Evolutionary conservation across 2,888 invertebrate genomes (phyloP), one percentile per base, ranked within the genome.

Genomic region (Macroteleia sp.): DNA sequence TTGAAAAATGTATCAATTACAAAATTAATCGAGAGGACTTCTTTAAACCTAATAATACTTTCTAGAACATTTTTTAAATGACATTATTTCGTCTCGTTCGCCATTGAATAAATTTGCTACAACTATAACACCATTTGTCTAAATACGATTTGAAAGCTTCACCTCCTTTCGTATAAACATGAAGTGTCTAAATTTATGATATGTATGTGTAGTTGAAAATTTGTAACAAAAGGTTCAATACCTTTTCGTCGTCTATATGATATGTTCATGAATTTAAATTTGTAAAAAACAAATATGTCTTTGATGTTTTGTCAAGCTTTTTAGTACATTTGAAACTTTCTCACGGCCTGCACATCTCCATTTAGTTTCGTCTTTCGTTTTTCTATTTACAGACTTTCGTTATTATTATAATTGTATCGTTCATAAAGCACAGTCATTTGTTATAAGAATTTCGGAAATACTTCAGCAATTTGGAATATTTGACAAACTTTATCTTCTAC

Each of bases 31-130:
- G 32, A 42, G n/a, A 32, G 46, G 39, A 14, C n/a, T 32, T 32
- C 25, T 36, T 64, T 57, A 59, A 50, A 42, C 32, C 73, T 66
- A 64, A 59, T 73, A 73, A 73, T 73, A 73, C 73, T 64, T 57
- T 56, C 41, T 64, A 74, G 6, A 67, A 30, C 39, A 19, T 44
- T 41, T 41, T 30, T 17, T 16, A 12, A 30, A 28, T 16, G 6
- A 14, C 32, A 5, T 25, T 30, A 2, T 25, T 3, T 56, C 32
- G 19, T 25, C 36, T 41, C 14, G 20, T 25, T 42, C 41, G 9
- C 9, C 48, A 54, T 62, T 48, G 56, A 71, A 62, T 62, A 61
- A 62, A 54, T 61, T 62, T n/a, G 46, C 61, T 71, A 71, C 20
- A 36, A 61, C 70, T 71, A 71, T 71, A 61, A 62, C 70, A 62